Conservation (phyloP, 1,140 invertebrate species). For the Drosophila murphyi region DNA sequence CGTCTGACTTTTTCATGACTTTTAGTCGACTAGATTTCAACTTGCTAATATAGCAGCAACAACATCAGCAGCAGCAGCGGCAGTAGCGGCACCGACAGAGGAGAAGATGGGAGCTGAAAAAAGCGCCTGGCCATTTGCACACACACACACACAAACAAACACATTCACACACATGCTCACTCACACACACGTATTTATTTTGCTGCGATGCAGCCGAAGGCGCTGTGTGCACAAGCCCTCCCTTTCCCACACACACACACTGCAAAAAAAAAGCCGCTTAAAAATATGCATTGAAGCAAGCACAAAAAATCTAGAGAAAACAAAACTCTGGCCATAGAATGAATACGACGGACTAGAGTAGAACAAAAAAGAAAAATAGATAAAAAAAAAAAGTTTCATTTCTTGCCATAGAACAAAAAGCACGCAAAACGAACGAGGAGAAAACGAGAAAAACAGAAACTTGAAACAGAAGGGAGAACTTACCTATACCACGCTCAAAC, state of each 20-base stretch:
- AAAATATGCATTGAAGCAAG: slow-evolving; percentile 71
- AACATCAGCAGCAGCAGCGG: neutral
- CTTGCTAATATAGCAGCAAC: slow-evolving; percentile 59
- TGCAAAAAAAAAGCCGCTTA: slow-evolving; percentile 65
- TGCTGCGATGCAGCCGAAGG: slow-evolving; percentile 47
- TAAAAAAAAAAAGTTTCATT: slow-evolving; percentile 64
- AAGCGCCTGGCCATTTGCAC: slow-evolving; percentile 43
- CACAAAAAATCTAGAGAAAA: slow-evolving; percentile 39
- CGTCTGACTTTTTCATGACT: slow-evolving; percentile 51
- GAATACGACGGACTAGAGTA: slow-evolving; percentile 46
- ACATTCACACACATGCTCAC: neutral
- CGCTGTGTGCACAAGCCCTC: slow-evolving; percentile 61
- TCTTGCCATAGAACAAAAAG: slow-evolving; percentile 70
- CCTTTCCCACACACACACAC: slow-evolving; percentile 5
- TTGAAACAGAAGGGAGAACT: slow-evolving; percentile 67
- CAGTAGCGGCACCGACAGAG: neutral
- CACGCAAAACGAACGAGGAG: slow-evolving; percentile 48
- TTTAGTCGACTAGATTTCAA: slow-evolving; percentile 56
- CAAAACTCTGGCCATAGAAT: slow-evolving; percentile 44
- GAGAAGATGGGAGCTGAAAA: slow-evolving; percentile 26
- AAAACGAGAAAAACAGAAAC: slow-evolving; percentile 58
- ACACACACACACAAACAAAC: slow-evolving; percentile 1
- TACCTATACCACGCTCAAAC: slow-evolving; percentile 76
- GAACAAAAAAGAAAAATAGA: slow-evolving; percentile 40
- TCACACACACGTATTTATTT: slow-evolving; percentile 51